Conservation (phyloP, 2,113 vertebrate species). For the Actenoides lindsayi region DNA sequence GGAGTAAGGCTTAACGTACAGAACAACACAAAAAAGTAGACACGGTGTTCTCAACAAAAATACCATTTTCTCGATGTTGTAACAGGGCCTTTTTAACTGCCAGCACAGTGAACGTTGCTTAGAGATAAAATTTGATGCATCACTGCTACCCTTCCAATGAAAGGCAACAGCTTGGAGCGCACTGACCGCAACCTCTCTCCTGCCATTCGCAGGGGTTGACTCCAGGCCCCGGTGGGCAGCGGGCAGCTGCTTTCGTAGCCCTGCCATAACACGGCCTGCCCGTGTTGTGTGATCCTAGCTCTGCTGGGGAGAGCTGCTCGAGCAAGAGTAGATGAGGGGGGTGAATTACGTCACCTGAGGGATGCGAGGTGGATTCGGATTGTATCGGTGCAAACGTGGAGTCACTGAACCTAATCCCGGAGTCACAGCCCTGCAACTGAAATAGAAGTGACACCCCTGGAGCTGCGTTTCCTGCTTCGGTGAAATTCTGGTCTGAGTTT, state of each 20-base stretch:
- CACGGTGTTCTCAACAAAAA: neutral
- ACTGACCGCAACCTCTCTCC: neutral
- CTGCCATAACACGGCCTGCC: neutral
- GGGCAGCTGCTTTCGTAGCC: neutral
- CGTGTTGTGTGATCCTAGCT: neutral
- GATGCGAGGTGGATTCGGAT: neutral
- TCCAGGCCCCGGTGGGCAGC: neutral
- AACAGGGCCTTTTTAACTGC: neutral
- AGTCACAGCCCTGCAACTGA: neutral
- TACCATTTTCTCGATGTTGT: neutral
- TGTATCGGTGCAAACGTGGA: neutral
- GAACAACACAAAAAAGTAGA: neutral
- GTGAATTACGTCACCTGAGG: neutral
- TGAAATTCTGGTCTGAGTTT: neutral
- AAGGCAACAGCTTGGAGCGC: neutral
- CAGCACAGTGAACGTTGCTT: neutral
- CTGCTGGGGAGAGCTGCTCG: neutral
- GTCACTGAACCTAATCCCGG: neutral
- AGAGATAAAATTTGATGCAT: neutral
- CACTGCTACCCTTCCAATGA: neutral
- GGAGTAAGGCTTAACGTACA: neutral
- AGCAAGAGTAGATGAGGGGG: neutral
- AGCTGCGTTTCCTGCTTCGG: neutral
- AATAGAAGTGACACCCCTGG: neutral
- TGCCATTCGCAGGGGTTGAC: rapidly evolving